A percentile compares a stretch with the other conserved stretches of the same genome.
Evolutionary conservation across 2,888 invertebrate genomes (phyloP).

Genomic region (Isoperla grammatica): DNA sequence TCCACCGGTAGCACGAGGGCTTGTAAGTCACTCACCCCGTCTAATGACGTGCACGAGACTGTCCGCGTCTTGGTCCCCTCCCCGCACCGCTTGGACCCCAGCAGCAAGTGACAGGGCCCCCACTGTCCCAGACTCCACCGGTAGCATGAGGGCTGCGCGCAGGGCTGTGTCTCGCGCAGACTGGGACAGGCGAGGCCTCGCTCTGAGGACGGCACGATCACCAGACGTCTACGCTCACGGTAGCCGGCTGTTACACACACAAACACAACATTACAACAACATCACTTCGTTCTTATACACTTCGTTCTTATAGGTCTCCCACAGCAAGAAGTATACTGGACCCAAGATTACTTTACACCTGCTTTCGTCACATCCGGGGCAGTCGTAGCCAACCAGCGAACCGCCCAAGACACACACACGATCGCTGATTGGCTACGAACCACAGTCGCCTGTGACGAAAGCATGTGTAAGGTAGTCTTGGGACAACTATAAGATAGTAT

Average conservation of each 20-base stretch:
- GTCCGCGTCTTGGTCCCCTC: slow-evolving; percentile 54
- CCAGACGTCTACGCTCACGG: slow-evolving; percentile 37
- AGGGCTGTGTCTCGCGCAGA: slow-evolving; percentile 51
- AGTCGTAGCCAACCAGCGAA: too few relatives aligned
- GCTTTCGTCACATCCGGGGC: too few relatives aligned
- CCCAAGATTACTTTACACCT: too few relatives aligned
- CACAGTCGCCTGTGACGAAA: too few relatives aligned
- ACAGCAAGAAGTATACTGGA: too few relatives aligned
- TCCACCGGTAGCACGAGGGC: slow-evolving; percentile 49
- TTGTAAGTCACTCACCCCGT: slow-evolving; percentile 49
- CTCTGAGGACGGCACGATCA: slow-evolving; percentile 39
- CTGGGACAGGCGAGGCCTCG: slow-evolving; percentile 43
- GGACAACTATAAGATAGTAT: too few relatives aligned
- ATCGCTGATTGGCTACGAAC: too few relatives aligned
- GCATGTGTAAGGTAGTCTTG: too few relatives aligned
- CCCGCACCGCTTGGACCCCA: slow-evolving; percentile 46
- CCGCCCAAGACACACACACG: too few relatives aligned
- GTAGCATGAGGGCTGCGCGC: slow-evolving; percentile 50
- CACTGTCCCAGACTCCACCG: slow-evolving; percentile 51
- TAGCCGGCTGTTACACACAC: slow-evolving; percentile 38
- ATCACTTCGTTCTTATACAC: slow-evolving; percentile 4
- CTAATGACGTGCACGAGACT: slow-evolving; percentile 52
- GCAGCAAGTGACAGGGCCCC: slow-evolving; percentile 47
- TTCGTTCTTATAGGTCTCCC: too few relatives aligned
- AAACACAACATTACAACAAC: not conserved